Conservation (phyloP, 2,797 vertebrate species). For the Poecile montanus region DNA sequence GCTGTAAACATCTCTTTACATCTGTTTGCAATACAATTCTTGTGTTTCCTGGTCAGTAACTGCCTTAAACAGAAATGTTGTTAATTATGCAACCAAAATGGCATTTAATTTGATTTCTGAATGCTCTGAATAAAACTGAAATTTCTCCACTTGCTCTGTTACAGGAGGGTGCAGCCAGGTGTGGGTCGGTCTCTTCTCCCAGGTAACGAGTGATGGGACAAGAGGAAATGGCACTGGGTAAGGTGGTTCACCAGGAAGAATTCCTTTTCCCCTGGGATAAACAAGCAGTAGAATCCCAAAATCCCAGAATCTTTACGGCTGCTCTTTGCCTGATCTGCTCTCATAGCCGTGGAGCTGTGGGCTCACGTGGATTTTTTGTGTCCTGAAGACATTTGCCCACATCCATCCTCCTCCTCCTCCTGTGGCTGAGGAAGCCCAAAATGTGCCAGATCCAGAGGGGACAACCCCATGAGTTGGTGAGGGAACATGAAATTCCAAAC, state of each 20-base stretch:
- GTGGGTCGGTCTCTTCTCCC: neutral
- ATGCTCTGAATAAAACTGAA: neutral
- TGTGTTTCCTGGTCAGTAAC: neutral
- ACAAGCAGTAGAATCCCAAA: neutral
- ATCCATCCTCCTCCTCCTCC: neutral
- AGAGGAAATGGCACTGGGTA: neutral
- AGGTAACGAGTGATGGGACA: neutral
- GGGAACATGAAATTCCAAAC: neutral
- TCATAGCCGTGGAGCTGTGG: fast-evolving
- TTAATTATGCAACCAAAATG: neutral
- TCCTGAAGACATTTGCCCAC: neutral
- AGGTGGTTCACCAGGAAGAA: neutral
- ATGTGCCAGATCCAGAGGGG: no score
- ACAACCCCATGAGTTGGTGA: fast-evolving
- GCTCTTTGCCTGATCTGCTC: neutral
- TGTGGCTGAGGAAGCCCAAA: neutral
- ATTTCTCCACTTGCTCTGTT: neutral
- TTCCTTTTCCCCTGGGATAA: neutral
- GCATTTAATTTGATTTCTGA: neutral
- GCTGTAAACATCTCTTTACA: neutral
- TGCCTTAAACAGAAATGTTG: neutral
- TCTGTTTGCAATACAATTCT: neutral
- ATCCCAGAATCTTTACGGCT: fast-evolving
- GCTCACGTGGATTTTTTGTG: neutral
- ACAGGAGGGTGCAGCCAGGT: neutral